A percentile compares a stretch with the other conserved stretches of the same genome.
Evolutionary conservation across 2,113 vertebrate species (phyloP).

Genomic region (Tragelaphus strepsiceros): DNA sequence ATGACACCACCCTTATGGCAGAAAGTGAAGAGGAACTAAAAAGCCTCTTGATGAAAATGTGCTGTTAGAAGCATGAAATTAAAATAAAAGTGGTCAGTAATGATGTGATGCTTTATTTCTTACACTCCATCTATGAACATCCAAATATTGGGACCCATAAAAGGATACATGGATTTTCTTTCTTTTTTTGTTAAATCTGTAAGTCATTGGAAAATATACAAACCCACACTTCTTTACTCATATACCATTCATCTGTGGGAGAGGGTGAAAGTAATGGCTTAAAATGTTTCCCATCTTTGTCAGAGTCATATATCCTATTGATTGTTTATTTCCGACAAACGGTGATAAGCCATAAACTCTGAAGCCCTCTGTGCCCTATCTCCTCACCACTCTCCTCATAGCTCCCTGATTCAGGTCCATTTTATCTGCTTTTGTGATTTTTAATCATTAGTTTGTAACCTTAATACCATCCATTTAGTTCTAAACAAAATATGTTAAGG

Average conservation of each 20-base stretch:
- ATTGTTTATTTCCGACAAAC: neutral
- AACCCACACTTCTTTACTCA: neutral
- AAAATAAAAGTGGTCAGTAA: slow-evolving; percentile 25
- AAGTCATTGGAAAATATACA: slow-evolving; percentile 38
- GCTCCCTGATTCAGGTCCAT: neutral
- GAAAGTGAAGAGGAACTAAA: too few species aligned
- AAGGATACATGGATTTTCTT: slow-evolving; percentile 37
- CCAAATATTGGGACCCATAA: neutral
- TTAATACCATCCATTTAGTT: neutral
- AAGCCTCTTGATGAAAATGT: too few species aligned
- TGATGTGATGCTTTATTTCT: neutral
- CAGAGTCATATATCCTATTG: neutral
- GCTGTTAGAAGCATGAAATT: slow-evolving; percentile 30
- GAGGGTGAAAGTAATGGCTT: neutral
- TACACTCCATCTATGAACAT: neutral
- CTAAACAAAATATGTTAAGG: neutral
- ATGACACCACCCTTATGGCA: too few species aligned
- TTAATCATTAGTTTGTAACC: neutral
- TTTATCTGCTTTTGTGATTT: neutral
- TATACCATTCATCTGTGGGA: neutral
- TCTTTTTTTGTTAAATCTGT: slow-evolving; percentile 48
- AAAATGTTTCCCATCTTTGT: neutral
- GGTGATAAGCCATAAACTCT: neutral
- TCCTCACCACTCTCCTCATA: neutral
- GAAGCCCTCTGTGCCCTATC: rapidly evolving